Conservation (phyloP, 2,888 invertebrate genomes). For the Thereva nobilitata region DNA sequence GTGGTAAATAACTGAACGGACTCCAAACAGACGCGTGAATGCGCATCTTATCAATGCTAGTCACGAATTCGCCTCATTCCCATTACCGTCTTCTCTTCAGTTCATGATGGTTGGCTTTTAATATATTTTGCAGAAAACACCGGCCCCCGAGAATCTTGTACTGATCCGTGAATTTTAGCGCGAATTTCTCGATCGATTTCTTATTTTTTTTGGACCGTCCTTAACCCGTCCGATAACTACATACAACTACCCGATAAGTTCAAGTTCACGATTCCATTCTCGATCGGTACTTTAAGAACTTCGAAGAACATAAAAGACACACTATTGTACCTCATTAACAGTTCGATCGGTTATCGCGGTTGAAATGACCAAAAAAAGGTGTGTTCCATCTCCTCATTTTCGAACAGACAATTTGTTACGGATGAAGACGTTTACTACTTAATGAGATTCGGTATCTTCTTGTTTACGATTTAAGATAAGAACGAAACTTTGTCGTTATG, state of each 20-base stretch:
- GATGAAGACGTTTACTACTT: too few species aligned
- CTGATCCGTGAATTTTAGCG: background rate
- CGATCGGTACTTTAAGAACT: background rate
- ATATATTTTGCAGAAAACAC: slow-evolving; percentile 4
- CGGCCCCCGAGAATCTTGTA: background rate
- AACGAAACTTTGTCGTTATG: too few species aligned
- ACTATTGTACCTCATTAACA: too few species aligned
- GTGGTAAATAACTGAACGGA: background rate
- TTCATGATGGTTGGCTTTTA: background rate
- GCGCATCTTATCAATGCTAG: background rate
- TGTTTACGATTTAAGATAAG: too few species aligned
- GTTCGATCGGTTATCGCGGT: too few species aligned
- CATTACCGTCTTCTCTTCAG: background rate
- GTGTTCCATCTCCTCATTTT: too few species aligned
- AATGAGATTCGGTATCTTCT: too few species aligned
- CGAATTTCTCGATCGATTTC: slow-evolving; percentile 1
- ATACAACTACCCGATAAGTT: background rate
- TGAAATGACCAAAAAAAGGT: too few species aligned
- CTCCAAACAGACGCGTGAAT: slow-evolving; percentile 14
- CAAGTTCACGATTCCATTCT: background rate
- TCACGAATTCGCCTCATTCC: slow-evolving; percentile 26
- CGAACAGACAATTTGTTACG: too few species aligned
- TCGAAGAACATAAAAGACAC: too few species aligned
- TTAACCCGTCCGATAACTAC: slow-evolving; percentile 40
- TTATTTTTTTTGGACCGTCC: background rate